These are phyloP conservation scores for Toxonevra muliebris DNA, from an alignment of 2,888 invertebrate genomes.

Conservation along the genomic window DNA sequence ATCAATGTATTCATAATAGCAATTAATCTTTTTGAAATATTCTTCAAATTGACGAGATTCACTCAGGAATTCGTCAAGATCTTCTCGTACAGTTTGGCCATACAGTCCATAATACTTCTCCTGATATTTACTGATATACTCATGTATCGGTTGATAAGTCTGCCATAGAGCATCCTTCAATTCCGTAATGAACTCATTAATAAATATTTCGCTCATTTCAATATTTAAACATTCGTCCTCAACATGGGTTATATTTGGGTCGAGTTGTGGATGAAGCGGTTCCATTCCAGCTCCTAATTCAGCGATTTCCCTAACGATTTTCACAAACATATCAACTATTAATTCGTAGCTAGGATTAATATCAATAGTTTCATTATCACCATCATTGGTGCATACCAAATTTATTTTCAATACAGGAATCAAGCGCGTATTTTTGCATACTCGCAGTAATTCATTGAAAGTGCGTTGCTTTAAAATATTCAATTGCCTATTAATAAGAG, in stretches of 20 bases:
- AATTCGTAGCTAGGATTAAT: conserved; percentile 70
- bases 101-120: conserved; percentile 69
- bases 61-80: conserved; percentile 66
- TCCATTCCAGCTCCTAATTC: conserved; percentile 70
- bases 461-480: conserved; percentile 75
- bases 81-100: conserved; percentile 66
- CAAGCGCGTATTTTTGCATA: conserved; percentile 67
- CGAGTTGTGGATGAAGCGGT: conserved; percentile 67
- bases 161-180: conserved; percentile 67
- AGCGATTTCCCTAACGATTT: conserved; percentile 69
- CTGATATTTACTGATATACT: conserved; percentile 69
- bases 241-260: conserved; percentile 64
- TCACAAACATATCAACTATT: conserved; percentile 69
- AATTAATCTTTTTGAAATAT: conserved; percentile 71
- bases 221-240: conserved; percentile 69
- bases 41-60: conserved; percentile 69
- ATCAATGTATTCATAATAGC: conserved; percentile 70
- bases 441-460: conserved; percentile 71
- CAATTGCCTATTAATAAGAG: conserved; percentile 71
- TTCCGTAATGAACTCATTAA: conserved; percentile 66
- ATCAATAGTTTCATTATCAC: conserved; percentile 58
- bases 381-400: conserved; percentile 47
- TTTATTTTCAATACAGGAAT: conserved; percentile 73
- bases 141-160: conserved; percentile 69
- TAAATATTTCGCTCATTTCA: conserved; percentile 69